Evolutionary conservation across 2,113 vertebrate genomes (phyloP), one percentile per base, ranked within the genome.

Genomic region (Phalacrocorax pelagicus): DNA sequence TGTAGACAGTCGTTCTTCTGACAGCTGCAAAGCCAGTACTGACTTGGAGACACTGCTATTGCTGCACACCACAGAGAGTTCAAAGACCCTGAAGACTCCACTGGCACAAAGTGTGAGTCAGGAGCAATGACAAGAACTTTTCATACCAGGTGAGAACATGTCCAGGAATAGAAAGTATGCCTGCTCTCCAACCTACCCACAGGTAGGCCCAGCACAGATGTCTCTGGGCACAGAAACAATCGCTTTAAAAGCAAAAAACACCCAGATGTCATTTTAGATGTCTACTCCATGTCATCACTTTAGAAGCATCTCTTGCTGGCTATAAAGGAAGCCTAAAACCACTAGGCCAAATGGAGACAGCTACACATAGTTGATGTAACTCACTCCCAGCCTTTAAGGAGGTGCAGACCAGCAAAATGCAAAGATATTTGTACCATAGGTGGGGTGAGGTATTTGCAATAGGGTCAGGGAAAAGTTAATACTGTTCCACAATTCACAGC

Each of bases 41-140:
- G 38, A 30, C 57, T 81, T 75, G 81, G 73, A 92, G 65, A 81
- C 40, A 15, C 14, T 32, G 73, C 71, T 93, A 49, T n/a, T 84
- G 27, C 26, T 78, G 18, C 2, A 4, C 42, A 24, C 26, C n/a
- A 26, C 77, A 52, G 21, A 69, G 8, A 52, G 29, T 85, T 89
- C 73, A 87, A 92, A 91, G 70, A 79, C 27, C 15, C 23, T 7
- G 1, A 84, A 91, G 87, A 73, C 47, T 94, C 18, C 22, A 47
- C 14, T 34, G 52, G 47, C 57, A 30, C 1, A 1, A 71, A 27
- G 32, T 26, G 29, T 94, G 91, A 94, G 77, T 94, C 94, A 96
- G 49, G 34, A 81, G 6, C 65, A 94, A 75, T 8, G 77, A 79
- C 81, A 87, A 81, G 52, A 94, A 92, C 89, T 96, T 96, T 96